Percentiles rank a stretch among this genome's conserved stretches.
phyloP scores from a whole-genome alignment of 2,113 vertebrate species.

The Pantherophis guttatus region DNA sequence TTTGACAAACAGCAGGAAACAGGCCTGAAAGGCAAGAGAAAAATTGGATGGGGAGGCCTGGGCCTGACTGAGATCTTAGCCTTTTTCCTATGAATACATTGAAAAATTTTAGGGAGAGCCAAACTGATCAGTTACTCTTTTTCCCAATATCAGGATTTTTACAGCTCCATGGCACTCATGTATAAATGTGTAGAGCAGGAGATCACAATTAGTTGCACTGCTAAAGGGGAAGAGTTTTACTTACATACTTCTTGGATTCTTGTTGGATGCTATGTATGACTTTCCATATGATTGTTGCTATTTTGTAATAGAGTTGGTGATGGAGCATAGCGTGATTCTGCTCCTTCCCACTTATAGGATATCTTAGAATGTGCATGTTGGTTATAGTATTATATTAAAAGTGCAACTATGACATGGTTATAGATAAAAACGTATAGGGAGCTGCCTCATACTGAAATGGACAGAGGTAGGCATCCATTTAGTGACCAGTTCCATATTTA shows the following conservation, averaged over 20 bases:
- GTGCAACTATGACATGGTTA: neutral
- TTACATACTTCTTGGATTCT: neutral
- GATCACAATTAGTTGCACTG: neutral
- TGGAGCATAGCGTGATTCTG: no score
- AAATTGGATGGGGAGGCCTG: neutral
- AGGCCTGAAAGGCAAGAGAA: neutral
- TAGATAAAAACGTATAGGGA: neutral
- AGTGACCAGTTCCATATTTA: neutral
- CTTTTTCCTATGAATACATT: neutral
- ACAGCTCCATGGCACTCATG: neutral
- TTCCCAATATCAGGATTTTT: neutral
- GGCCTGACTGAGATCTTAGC: neutral
- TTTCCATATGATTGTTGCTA: neutral
- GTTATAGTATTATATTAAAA: neutral
- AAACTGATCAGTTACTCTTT: no score
- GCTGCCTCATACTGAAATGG: neutral
- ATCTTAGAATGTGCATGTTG: neutral
- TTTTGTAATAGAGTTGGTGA: neutral
- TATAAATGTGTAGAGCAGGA: neutral
- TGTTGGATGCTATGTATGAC: neutral
- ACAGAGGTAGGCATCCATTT: neutral
- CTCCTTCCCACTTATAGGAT: neutral
- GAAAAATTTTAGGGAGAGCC: neutral
- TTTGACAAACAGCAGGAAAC: neutral
- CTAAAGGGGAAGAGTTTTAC: no score